Evolutionary conservation across 2,888 invertebrate genomes (phyloP), one percentile per base, ranked within the genome.

Genomic region (Drosophila mercatorum): DNA sequence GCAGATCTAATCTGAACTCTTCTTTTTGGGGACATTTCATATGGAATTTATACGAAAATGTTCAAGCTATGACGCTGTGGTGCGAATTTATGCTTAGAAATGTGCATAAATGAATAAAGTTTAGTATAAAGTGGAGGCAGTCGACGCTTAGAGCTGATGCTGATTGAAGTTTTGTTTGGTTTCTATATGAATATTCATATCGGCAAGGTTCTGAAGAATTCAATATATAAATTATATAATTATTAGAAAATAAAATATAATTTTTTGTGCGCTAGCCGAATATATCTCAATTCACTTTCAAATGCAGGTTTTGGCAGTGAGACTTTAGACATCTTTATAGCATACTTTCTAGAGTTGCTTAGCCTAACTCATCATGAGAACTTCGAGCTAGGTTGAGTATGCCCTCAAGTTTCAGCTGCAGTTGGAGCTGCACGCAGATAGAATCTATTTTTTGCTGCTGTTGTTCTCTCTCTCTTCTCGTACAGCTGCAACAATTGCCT

Each of bases 401-500:
- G n/a, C 2, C 11, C 7, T 5, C 36, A 57, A 38, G 55, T 55
- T 43, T 31, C 49, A 55, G 40, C 31, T 51, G 56, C 31, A 6
- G 17, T 41, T 36, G 70, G 56, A 53, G 22, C 14, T 28, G 2
- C 22, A 22, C 22, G 10, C 56, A 60, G 78, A 76, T 78, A 76
- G 67, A 31, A 80, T 80, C 77, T 73, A 64, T 22, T 31, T 28
- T 40, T 53, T 51, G 8, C 49, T 36, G 28, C 8, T 43, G 28
- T 49, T 56, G 43, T 60, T 40, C 17, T 52, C 43, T 52, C 43
- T 63, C 49, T 56, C 49, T 60, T 40, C 17, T 52, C 43, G 65
- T 64, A 57, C 77, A 77, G 77, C 77, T 77, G 77, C 77, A 79
- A 79, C 80, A 77, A 79, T 79, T 77, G 74, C 44, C 65, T 46